Evolutionary conservation across 2,888 invertebrate species (phyloP).

Genomic region (Epiblema foenella): DNA sequence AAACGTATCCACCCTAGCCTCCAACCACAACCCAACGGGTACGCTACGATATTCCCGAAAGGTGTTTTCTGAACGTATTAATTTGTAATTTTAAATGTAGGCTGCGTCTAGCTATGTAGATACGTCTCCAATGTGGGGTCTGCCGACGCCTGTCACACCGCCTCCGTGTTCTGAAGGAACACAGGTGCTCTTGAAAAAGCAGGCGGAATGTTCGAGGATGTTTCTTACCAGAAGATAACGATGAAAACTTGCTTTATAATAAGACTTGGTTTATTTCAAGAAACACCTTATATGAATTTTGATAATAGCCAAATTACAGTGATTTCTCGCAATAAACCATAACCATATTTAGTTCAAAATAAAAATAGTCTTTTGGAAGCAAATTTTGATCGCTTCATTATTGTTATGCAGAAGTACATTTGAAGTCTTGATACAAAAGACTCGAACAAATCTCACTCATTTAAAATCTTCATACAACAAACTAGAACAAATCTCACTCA

Average conservation of each 20-base stretch:
- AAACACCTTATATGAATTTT: not conserved
- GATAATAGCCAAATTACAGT: not conserved
- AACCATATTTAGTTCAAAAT: not conserved
- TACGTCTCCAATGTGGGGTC: constrained; percentile 7
- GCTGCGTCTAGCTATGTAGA: not conserved
- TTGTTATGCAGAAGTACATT: constrained; percentile 34
- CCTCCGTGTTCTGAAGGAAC: constrained; percentile 7
- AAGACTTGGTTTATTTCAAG: not conserved
- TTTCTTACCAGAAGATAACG: constrained; percentile 34
- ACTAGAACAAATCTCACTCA: constrained; percentile 8
- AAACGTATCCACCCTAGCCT: constrained; percentile 2
- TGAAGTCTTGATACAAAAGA: constrained; percentile 2
- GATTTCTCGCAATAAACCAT: constrained; percentile 12
- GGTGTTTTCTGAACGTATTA: not conserved
- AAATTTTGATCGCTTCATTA: constrained; percentile 39
- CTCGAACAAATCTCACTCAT: too few species aligned
- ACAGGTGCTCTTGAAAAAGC: not conserved
- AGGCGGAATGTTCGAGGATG: constrained; percentile 11
- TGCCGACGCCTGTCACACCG: constrained; percentile 13
- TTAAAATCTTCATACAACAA: too few species aligned
- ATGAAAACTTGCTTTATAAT: constrained; percentile 33
- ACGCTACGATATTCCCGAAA: not conserved
- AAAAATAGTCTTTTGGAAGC: constrained; percentile 4
- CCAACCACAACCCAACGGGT: not conserved
- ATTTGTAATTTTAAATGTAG: not conserved